These are phyloP conservation scores for Parnassius apollo DNA, from an alignment of 2,888 invertebrate species.

Conservation along the genomic window DNA sequence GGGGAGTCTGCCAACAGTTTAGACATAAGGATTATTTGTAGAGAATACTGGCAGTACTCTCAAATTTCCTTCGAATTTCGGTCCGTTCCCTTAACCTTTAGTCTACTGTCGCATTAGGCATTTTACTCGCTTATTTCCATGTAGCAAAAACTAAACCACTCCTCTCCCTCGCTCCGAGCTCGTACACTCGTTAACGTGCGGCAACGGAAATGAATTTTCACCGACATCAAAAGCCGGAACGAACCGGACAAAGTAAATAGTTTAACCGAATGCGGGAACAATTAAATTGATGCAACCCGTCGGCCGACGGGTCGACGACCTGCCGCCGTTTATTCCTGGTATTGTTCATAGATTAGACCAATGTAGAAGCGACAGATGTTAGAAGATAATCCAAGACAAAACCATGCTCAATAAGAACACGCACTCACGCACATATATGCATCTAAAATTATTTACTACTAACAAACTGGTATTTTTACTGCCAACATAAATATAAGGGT, in stretches of 20 bases:
- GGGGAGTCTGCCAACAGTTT: too few relatives aligned
- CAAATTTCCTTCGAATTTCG: too few relatives aligned
- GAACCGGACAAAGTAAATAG: slow-evolving; percentile 8
- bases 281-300: slow-evolving; percentile 73
- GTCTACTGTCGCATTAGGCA: too few relatives aligned
- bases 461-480: too few relatives aligned
- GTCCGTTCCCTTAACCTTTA: too few relatives aligned
- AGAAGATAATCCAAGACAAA: background rate
- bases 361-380: slow-evolving; percentile 7
- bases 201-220: slow-evolving; percentile 11
- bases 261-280: slow-evolving; percentile 46
- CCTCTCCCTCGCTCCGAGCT: background rate
- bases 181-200: background rate
- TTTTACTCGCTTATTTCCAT: background rate
- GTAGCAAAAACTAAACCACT: background rate
- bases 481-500: too few relatives aligned
- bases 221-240: slow-evolving; percentile 20
- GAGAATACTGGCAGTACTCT: too few relatives aligned
- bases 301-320: slow-evolving; percentile 56
- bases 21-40: too few relatives aligned
- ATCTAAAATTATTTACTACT: too few relatives aligned
- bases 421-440: too few relatives aligned
- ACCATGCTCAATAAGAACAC: too few relatives aligned
- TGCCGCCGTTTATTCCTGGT: slow-evolving; percentile 57
- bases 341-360: slow-evolving; percentile 37